phyloP scores from a whole-genome alignment of 2,113 vertebrate genomes.

The Perca fluviatilis region DNA sequence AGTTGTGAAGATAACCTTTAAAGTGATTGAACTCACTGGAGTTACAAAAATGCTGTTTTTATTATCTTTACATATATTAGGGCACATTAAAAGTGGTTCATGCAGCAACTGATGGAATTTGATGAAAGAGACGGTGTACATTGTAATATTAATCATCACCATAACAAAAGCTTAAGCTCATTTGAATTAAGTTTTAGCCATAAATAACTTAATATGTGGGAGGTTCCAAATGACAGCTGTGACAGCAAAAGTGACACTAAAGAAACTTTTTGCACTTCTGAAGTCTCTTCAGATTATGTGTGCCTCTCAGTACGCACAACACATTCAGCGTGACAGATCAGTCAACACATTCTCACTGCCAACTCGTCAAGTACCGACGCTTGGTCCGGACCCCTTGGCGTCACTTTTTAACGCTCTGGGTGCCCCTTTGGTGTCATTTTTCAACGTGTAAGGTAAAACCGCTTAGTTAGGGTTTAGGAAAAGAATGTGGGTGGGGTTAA shows the following conservation, averaged over 20 bases:
- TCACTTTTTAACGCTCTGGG: too few relatives aligned
- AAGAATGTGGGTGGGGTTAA: too few relatives aligned
- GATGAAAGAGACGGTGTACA: slow-evolving; percentile 31
- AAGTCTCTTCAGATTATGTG: slow-evolving; percentile 7
- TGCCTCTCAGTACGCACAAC: neutral
- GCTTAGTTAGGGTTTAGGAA: too few relatives aligned
- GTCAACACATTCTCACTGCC: too few relatives aligned
- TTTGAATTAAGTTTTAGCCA: slow-evolving; percentile 23
- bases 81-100: slow-evolving; percentile 18
- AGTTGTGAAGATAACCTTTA: slow-evolving; percentile 33
- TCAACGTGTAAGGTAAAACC: too few relatives aligned
- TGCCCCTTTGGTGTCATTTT: too few relatives aligned
- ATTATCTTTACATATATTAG: slow-evolving; percentile 24
- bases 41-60: neutral
- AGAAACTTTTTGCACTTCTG: neutral
- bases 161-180: slow-evolving; percentile 35
- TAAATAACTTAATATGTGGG: slow-evolving; percentile 52
- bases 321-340: neutral
- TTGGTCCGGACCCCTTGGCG: too few relatives aligned
- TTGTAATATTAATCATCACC: slow-evolving; percentile 48
- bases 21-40: slow-evolving; percentile 10
- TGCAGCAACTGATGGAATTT: slow-evolving; percentile 5
- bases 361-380: too few relatives aligned
- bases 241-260: slow-evolving; percentile 37
- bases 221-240: slow-evolving; percentile 40